phyloP scores from a whole-genome alignment of 2,888 invertebrate genomes.

The Lagria hirta region DNA sequence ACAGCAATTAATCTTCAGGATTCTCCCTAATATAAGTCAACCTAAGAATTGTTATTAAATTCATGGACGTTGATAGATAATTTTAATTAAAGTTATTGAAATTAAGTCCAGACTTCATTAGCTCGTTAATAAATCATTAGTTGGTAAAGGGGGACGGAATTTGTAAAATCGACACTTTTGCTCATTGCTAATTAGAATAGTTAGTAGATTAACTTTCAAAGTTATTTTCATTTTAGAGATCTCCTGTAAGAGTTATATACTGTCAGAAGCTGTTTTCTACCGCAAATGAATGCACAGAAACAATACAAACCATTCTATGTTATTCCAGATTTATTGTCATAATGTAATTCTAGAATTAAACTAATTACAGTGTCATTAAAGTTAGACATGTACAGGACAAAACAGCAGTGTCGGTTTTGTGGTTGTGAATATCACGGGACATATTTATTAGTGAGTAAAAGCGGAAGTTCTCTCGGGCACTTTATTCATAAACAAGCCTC shows the following conservation, averaged over 20 bases:
- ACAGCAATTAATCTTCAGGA: conserved; percentile 16
- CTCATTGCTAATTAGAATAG: conserved; percentile 31
- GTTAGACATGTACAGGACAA: too few species aligned
- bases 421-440: conserved; percentile 30
- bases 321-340: conserved; percentile 32
- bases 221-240: conserved; percentile 1
- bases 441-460: conserved; percentile 27
- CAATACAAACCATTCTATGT: conserved; percentile 28
- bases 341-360: conserved; percentile 32
- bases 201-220: conserved; percentile 17
- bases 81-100: conserved; percentile 48
- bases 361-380: conserved; percentile 33
- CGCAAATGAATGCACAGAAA: conserved; percentile 17
- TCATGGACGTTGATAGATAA: conserved; percentile 40
- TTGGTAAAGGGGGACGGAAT: conserved; percentile 34
- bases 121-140: conserved; percentile 39
- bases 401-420: conserved; percentile 28
- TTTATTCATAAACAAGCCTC: conserved; percentile 11
- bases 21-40: conserved; percentile 5
- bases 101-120: conserved; percentile 45
- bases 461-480: conserved; percentile 21
- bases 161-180: conserved; percentile 31
- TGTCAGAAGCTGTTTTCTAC: conserved; percentile 3
- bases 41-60: conserved; percentile 18
- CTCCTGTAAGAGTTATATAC: background rate